Evolutionary conservation across 92 coral and sea anemone species (phyloP).

Genomic region (Paramuricea clavata): DNA sequence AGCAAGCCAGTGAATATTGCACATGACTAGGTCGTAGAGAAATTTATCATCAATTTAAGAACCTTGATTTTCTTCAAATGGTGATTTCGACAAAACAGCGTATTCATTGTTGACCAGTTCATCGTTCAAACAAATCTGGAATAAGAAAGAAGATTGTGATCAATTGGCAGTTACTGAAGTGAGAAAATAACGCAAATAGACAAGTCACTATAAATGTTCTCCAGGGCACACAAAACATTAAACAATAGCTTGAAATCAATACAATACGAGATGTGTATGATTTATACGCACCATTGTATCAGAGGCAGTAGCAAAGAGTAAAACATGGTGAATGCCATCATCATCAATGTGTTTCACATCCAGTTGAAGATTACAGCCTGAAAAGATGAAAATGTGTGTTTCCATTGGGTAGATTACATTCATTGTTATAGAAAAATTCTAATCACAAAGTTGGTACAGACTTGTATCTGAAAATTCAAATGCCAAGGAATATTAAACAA

Average conservation of each 20-base stretch:
- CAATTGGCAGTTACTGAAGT: not conserved
- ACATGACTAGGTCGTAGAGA: not conserved
- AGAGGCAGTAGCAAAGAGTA: conserved; percentile 64
- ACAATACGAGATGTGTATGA: not conserved
- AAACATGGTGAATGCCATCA: conserved; percentile 77
- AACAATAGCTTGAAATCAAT: not conserved
- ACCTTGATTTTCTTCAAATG: not conserved
- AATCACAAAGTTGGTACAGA: no score
- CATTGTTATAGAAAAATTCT: no score
- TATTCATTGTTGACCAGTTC: conserved; percentile 83
- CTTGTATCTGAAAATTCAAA: no score
- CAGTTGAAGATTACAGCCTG: conserved; percentile 84
- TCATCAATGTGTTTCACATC: conserved; percentile 79
- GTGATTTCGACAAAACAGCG: conserved; percentile 68
- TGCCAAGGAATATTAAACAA: no score
- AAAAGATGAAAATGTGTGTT: not conserved
- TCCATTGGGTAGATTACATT: no score
- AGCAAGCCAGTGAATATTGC: not conserved
- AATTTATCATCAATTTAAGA: no score
- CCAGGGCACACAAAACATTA: no score
- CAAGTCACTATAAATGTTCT: no score
- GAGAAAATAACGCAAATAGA: no score
- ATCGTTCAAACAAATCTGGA: conserved; percentile 87
- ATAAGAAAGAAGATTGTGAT: not conserved
- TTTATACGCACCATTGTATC: not conserved